Percentiles rank a stretch among this genome's conserved stretches.
phyloP scores from a whole-genome alignment of 2,888 invertebrate genomes.

The Julus scanicus region DNA sequence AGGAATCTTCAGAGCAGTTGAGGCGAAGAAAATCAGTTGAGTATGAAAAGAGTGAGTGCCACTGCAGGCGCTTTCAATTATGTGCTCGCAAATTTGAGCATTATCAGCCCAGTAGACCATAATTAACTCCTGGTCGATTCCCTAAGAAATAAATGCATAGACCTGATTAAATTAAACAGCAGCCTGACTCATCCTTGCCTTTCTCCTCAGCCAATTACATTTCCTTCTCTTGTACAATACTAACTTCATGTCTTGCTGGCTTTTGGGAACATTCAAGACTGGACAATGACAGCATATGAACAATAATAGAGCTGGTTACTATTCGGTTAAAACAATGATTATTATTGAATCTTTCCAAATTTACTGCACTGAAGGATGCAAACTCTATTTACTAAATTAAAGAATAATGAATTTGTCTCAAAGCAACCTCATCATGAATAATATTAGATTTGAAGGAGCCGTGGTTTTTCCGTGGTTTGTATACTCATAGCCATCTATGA shows the following conservation, averaged over 20 bases:
- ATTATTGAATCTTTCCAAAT: too few species aligned
- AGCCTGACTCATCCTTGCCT: conserved; percentile 33
- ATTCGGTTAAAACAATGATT: too few species aligned
- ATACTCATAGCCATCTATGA: too few species aligned
- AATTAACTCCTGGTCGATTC: conserved; percentile 33
- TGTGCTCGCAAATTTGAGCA: conserved; percentile 28
- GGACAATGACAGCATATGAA: not conserved
- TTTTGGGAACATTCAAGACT: not conserved
- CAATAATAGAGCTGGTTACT: too few species aligned
- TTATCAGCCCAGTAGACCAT: conserved; percentile 33
- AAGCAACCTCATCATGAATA: too few species aligned
- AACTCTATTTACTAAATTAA: too few species aligned
- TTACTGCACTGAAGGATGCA: too few species aligned
- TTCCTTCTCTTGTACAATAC: not conserved
- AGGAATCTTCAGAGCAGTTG: conserved; percentile 33
- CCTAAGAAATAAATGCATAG: conserved; percentile 15
- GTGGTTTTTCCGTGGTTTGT: too few species aligned
- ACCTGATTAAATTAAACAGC: conserved; percentile 27
- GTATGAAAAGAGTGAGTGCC: conserved; percentile 33
- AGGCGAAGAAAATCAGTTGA: conserved; percentile 33
- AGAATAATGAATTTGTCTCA: too few species aligned
- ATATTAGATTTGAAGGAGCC: too few species aligned
- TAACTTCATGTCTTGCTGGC: not conserved
- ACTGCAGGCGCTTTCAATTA: conserved; percentile 33
- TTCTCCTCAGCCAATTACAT: not conserved